Evolutionary conservation across 2,888 invertebrate species (phyloP), one percentile per base, ranked within the genome.

Genomic region (Oasisia sp.): DNA sequence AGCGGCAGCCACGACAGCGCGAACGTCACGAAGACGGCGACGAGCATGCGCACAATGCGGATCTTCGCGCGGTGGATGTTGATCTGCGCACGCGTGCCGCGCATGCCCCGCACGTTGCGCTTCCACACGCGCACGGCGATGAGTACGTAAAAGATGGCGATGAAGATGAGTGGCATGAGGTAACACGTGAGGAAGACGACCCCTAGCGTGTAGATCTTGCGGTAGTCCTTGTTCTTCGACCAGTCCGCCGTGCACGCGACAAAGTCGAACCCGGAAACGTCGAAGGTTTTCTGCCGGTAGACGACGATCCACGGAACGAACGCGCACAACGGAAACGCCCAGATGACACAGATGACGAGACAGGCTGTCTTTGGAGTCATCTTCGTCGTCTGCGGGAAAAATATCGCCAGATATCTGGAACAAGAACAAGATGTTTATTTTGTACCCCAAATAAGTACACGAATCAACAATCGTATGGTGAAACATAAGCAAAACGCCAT

Each of bases 371-470:
- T 91, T 2, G 92, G 91, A 1, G 92, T 92, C 92, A 94, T 92
- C 58, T 92, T 92, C 19, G 89, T 92, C 14, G 93, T 93, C 32
- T 92, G 45, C 19, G 93, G 93, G 92, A 92, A 93, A 92, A 93
- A 94, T 27, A 94, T 93, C 32, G 93, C 93, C 92, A 94, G 91
- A 92, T 93, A 94, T 74, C 94, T 94, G 92, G n/a, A 44, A n/a
- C n/a, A n/a, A n/a, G n/a, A n/a, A n/a, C n/a, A n/a, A n/a, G n/a
- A n/a, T n/a, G n/a, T n/a, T n/a, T n/a, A n/a, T n/a, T n/a, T n/a
- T n/a, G n/a, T n/a, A n/a, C n/a, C n/a, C n/a, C n/a, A n/a, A n/a
- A n/a, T n/a, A n/a, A n/a, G n/a, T n/a, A n/a, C n/a, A n/a, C n/a
- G n/a, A n/a, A n/a, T n/a, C n/a, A n/a, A n/a, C n/a, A n/a, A n/a